Conservation (phyloP, 2,888 invertebrate genomes). For the Nasonovia ribisnigri region DNA sequence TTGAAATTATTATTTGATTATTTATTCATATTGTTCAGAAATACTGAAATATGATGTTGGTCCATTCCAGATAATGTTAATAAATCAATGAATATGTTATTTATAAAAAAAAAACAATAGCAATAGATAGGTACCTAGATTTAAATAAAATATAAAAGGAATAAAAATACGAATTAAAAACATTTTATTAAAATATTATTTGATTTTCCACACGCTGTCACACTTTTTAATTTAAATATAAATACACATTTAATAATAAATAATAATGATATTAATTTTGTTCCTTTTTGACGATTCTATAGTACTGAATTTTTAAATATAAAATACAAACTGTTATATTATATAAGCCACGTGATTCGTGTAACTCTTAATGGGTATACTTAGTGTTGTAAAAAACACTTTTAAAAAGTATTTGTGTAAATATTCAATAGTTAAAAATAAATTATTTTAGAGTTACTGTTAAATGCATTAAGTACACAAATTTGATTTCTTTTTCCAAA, state of each 20-base stretch:
- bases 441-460: not conserved
- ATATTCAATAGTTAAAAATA: not conserved
- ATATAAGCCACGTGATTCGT: too few species aligned
- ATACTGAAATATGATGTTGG: not conserved
- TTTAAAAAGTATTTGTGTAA: not conserved
- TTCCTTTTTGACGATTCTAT: too few species aligned
- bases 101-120: not conserved
- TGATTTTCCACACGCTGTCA: too few species aligned
- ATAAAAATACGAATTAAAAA: not conserved
- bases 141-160: not conserved
- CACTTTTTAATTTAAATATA: too few species aligned
- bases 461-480: not conserved
- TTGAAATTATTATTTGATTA: not conserved
- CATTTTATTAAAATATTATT: too few species aligned
- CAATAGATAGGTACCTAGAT: not conserved
- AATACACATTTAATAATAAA: too few species aligned
- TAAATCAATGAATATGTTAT: not conserved
- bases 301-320: too few species aligned
- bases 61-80: not conserved
- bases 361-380: not conserved
- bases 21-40: not conserved
- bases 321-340: too few species aligned
- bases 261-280: too few species aligned
- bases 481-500: not conserved
- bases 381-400: not conserved